These are phyloP conservation scores for Antheraea mylitta DNA, from an alignment of 1,140 invertebrate species.

Conservation along the genomic window DNA sequence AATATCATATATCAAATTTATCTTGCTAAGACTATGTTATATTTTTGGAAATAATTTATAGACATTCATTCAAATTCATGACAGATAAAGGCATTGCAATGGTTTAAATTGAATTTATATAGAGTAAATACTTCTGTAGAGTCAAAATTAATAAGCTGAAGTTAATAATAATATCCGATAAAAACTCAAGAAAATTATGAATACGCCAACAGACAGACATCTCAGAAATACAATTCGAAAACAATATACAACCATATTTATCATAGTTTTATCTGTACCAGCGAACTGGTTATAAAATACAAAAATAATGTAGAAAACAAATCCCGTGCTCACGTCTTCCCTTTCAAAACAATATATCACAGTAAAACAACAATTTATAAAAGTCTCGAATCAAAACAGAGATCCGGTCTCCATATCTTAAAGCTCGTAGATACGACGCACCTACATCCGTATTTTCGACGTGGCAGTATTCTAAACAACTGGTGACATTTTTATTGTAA, in stretches of 20 bases:
- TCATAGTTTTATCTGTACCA: constrained; percentile 5
- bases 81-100: neutral
- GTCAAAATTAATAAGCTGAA: neutral
- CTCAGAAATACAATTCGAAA: constrained; percentile 8
- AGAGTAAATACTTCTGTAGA: neutral
- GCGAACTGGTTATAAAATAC: constrained; percentile 29
- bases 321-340: constrained; percentile 16
- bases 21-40: constrained; percentile 16
- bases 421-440: constrained; percentile 7
- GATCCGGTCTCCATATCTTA: constrained; percentile 28
- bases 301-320: constrained; percentile 28
- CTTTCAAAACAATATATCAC: constrained; percentile 35
- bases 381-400: constrained; percentile 33
- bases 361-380: constrained; percentile 34
- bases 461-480: neutral
- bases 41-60: constrained; percentile 5
- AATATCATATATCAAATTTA: constrained; percentile 54
- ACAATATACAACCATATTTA: constrained; percentile 10
- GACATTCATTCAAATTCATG: neutral
- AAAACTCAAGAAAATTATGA: neutral
- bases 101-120: neutral
- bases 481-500: neutral
- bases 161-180: too few species aligned
- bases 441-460: constrained; percentile 5
- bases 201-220: neutral